Evolutionary conservation across 2,888 invertebrate genomes (phyloP), one percentile per base, ranked within the genome.

Genomic region (Epirrita christyi): DNA sequence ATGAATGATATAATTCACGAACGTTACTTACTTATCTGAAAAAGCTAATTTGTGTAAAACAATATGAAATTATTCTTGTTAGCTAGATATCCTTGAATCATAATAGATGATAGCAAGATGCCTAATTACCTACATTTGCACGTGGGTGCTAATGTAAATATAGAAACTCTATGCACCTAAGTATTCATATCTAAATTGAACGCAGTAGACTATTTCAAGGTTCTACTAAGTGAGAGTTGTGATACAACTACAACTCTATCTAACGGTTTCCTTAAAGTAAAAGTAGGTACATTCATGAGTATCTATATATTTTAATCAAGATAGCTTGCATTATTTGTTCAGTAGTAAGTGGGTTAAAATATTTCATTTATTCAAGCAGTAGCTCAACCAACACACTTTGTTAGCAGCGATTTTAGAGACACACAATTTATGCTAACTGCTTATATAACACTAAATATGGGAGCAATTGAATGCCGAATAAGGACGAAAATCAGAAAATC

Each of bases 401-500:
- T 11, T 36, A 32, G 32, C 32, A 32, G 32, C 32, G 8, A 32
- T 9, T 27, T 38, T 14, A 8, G 6, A 14, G n/a, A 14, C 14
- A 14, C 7, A 21, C 45, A 15, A 38, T 10, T 28, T 11, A 5
- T 8, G n/a, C n/a, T n/a, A n/a, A n/a, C n/a, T n/a, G n/a, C n/a
- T n/a, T n/a, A n/a, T n/a, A n/a, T 32, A 9, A 32, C 21, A 32
- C 32, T 32, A 6, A 11, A 11, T 11, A 3, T 13, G 6, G 14
- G 38, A 14, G 14, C 14, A 38, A 14, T 38, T 5, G 5, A 14
- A 38, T 38, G 38, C 11, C 13, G 34, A 52, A 58, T 48, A 48
- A 41, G 49, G 50, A 50, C 40, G 54, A 36, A 48, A 55, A 49
- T 58, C 43, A 43, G 41, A 48, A 34, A 8, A 48, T 40, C 34